Percentiles rank a stretch among this genome's conserved stretches.
These are phyloP conservation scores for Thermophis baileyi DNA, from an alignment of 2,113 vertebrate species.

Conservation along the genomic window DNA sequence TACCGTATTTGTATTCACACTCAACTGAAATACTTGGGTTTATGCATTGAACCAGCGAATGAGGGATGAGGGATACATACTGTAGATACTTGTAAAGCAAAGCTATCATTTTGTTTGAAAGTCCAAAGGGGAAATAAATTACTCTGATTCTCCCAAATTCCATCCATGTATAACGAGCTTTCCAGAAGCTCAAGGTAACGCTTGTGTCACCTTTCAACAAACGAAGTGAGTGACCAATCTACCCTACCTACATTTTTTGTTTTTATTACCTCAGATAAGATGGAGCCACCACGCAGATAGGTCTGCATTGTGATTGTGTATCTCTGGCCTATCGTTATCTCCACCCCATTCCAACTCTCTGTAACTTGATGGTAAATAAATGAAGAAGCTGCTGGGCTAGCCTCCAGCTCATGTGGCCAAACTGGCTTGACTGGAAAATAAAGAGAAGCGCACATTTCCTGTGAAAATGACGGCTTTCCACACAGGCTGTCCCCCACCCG, in stretches of 20 bases:
- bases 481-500: background rate
- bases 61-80: background rate
- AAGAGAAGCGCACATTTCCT: background rate
- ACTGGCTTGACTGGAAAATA: background rate
- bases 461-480: background rate
- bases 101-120: background rate
- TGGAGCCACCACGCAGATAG: background rate
- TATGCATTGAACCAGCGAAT: background rate
- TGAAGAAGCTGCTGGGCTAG: background rate
- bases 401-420: constrained; percentile 5
- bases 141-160: background rate
- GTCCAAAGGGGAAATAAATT: background rate
- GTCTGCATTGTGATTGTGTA: background rate
- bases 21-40: background rate
- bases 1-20: background rate
- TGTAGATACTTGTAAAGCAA: background rate
- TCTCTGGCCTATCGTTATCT: background rate
- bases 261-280: background rate
- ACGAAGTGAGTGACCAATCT: background rate
- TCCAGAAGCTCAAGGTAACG: background rate
- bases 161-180: background rate
- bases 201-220: constrained; percentile 4
- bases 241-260: background rate
- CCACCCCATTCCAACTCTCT: background rate
- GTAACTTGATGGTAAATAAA: background rate